Conservation (phyloP, 2,113 vertebrate genomes). For the Malurus elegans region DNA sequence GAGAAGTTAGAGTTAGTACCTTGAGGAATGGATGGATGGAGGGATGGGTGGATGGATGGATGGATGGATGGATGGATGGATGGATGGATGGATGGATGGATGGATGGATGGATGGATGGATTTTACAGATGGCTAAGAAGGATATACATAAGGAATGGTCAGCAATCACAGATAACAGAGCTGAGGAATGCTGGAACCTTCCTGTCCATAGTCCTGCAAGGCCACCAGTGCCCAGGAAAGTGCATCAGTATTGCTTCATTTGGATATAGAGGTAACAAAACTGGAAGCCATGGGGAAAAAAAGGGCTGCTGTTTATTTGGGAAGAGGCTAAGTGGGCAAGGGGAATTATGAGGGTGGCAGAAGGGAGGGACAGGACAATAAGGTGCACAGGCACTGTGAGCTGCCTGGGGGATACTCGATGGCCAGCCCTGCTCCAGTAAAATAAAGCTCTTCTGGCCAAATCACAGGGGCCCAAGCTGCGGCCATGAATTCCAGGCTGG, state of each 20-base stretch:
- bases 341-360: not conserved
- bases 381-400: not conserved
- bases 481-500: not conserved
- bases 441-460: not conserved
- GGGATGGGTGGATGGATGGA: not conserved
- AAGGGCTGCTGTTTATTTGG: not conserved
- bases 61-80: not conserved
- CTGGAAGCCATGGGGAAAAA: not conserved
- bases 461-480: not conserved
- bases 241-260: not conserved
- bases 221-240: not conserved
- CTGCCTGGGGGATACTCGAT: not conserved
- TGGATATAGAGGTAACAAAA: not conserved
- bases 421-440: not conserved
- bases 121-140: not conserved
- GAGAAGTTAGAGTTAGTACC: not conserved
- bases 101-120: not conserved
- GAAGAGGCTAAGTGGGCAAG: not conserved
- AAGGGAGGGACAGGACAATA: not conserved
- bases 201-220: not conserved
- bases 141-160: accelerated
- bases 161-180: not conserved
- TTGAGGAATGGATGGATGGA: not conserved
- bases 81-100: not conserved
- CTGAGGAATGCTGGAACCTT: not conserved